phyloP scores from a whole-genome alignment of 2,888 invertebrate species.

The Microctonus aethiopoides region DNA sequence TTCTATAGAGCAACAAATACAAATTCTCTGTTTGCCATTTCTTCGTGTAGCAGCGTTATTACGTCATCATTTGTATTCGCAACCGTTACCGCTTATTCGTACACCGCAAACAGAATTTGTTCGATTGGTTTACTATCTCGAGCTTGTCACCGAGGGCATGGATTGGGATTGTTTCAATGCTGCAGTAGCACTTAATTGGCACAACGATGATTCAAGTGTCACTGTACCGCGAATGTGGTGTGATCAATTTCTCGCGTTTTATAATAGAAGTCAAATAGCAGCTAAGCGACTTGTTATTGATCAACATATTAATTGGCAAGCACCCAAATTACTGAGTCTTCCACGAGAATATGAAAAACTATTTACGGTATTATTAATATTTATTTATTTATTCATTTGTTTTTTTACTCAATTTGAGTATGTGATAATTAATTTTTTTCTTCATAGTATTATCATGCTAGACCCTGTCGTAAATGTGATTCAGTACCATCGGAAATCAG shows the following conservation, averaged over 20 bases:
- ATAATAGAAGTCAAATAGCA: constrained; percentile 70
- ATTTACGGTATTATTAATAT: constrained; percentile 75
- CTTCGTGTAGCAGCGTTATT: constrained; percentile 85
- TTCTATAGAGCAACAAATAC: constrained; percentile 69
- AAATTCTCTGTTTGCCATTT: constrained; percentile 85
- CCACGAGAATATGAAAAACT: constrained; percentile 93
- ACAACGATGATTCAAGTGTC: constrained; percentile 65
- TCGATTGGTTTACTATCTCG: constrained; percentile 81
- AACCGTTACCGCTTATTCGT: constrained; percentile 77
- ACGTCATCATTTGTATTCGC: constrained; percentile 84
- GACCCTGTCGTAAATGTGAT: constrained; percentile 88
- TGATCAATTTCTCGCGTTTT: constrained; percentile 73
- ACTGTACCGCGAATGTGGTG: constrained; percentile 76
- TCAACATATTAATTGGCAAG: constrained; percentile 83
- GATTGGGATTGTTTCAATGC: constrained; percentile 76
- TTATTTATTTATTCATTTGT: not conserved
- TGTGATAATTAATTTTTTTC: constrained; percentile 22
- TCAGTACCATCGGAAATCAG: constrained; percentile 91
- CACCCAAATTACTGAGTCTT: constrained; percentile 84
- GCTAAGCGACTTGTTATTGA: constrained; percentile 77
- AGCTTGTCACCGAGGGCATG: constrained; percentile 77
- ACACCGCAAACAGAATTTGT: constrained; percentile 80
- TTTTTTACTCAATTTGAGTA: not conserved
- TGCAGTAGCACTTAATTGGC: constrained; percentile 74
- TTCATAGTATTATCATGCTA: constrained; percentile 87